Base-by-base conservation (phyloP, 2,888 invertebrate species). In the Noctuana brunneofusca region DNA sequence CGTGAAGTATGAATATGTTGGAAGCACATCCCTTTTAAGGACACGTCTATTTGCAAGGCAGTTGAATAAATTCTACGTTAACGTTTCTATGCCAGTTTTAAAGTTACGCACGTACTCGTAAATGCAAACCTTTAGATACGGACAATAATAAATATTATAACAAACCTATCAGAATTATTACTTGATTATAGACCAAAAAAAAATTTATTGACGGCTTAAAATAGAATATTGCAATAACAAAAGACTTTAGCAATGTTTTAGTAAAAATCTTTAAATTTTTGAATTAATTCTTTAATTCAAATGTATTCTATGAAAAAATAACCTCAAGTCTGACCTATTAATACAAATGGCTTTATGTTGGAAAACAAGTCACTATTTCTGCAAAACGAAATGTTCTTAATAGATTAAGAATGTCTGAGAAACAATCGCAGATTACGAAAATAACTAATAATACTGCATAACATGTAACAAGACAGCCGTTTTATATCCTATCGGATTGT, bases 391-490 rank as follows among this genome's bases (percentile, higher is more conserved):
- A 46, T 20, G 18, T 27, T 18, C 32, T 46, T 55, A 16, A 14
- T 1, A 22, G 18, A 53, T 48, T 58, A 46, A 38, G 32, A 55
- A 14, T 12, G n/a, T 35, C 11, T 49, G 50, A 35, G 38, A 46
- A 32, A 46, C 12, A 6, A 24, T 57, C 32, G 35, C 38, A 41
- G 24, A 38, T 58, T 8, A 46, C 50, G 57, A 43, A 59, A 64
- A 58, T 54, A 60, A 59, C 66, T 68, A 68, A 63, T 68, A 68
- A 68, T 68, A 68, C 65, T 66, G 63, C 59, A 66, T n/a, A n/a
- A n/a, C n/a, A n/a, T 68, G 54, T 57, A 63, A 20, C 58, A 50
- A 11, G 14, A 50, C 9, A 27, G 30, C 27, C 14, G 50, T 32
- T 52, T 30, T 14, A 18, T 52, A 5, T 20, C 14, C 46, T 20